These are phyloP conservation scores for Aptenodytes patagonicus DNA, from an alignment of 2,113 vertebrate species.

Conservation along the genomic window DNA sequence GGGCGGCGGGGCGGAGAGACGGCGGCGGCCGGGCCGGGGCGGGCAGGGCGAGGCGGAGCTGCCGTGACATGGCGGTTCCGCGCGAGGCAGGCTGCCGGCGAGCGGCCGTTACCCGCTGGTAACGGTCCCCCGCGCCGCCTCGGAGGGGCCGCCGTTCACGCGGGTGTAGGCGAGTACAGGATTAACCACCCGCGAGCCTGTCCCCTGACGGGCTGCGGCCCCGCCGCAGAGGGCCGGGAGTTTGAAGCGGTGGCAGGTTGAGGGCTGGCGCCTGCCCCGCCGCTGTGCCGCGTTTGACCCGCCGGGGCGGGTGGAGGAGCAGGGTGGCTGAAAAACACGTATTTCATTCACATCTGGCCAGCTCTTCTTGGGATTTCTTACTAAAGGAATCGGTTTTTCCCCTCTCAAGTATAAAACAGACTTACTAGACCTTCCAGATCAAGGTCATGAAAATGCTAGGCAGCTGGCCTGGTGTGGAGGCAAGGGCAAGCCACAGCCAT, in stretches of 20 bases:
- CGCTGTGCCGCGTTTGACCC: too few species aligned
- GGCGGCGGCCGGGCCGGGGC: not conserved
- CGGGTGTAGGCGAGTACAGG: not conserved
- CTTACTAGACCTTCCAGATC: not conserved
- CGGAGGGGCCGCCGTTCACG: not conserved
- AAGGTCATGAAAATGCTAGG: not conserved
- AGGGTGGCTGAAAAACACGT: not conserved
- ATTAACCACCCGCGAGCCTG: not conserved
- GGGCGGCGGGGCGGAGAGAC: not conserved
- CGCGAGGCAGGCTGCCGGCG: rapidly evolving
- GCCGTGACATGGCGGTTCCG: not conserved
- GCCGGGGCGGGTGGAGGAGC: not conserved
- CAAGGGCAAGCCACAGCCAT: not conserved
- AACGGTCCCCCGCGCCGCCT: too few species aligned
- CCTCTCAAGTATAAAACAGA: not conserved
- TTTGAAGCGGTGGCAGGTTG: not conserved
- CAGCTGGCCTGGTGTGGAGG: too few species aligned
- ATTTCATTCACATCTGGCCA: not conserved
- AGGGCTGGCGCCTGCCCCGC: not conserved
- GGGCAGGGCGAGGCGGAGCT: not conserved
- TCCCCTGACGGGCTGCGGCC: too few species aligned
- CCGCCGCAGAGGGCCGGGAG: too few species aligned
- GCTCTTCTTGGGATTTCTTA: not conserved
- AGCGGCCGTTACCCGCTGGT: not conserved
- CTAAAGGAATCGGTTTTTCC: not conserved